Evolutionary conservation across 1,140 invertebrate genomes (phyloP).

Genomic region (Meteorus sp.): DNA sequence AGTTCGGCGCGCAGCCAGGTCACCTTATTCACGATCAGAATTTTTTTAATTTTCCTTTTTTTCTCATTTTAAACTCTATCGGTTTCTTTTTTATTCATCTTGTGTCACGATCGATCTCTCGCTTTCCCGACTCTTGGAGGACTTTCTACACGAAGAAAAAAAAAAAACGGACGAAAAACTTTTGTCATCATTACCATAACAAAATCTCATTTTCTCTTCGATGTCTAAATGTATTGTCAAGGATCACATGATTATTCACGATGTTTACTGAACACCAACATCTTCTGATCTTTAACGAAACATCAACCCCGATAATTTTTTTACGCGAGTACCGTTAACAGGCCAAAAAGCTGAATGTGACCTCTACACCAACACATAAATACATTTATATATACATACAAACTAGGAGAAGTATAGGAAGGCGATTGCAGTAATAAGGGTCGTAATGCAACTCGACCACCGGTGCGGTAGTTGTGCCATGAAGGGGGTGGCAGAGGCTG

Average conservation of each 20-base stretch:
- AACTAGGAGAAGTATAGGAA: background rate
- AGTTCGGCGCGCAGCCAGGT: conserved; percentile 41
- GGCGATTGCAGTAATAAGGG: conserved; percentile 32
- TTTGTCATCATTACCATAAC: background rate
- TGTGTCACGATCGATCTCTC: conserved; percentile 27
- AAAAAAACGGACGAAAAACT: too few species aligned
- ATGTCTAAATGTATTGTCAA: background rate
- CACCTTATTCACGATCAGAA: conserved; percentile 34
- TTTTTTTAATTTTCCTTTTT: conserved; percentile 16
- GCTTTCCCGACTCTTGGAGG: background rate
- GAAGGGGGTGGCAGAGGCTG: conserved; percentile 20
- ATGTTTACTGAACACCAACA: background rate
- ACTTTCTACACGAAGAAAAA: conserved; percentile 6
- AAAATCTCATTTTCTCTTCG: background rate
- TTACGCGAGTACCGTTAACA: too few species aligned
- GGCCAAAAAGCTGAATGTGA: too few species aligned
- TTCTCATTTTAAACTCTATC: conserved; percentile 17
- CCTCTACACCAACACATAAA: too few species aligned
- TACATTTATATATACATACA: too few species aligned
- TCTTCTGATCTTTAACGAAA: background rate
- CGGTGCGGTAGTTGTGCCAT: conserved; percentile 13
- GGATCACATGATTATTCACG: background rate
- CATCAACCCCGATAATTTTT: too few species aligned
- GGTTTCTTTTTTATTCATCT: too few species aligned
- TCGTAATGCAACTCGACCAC: conserved; percentile 27